Base-by-base conservation (phyloP, 2,113 vertebrate species). In the Cathartes aura region DNA sequence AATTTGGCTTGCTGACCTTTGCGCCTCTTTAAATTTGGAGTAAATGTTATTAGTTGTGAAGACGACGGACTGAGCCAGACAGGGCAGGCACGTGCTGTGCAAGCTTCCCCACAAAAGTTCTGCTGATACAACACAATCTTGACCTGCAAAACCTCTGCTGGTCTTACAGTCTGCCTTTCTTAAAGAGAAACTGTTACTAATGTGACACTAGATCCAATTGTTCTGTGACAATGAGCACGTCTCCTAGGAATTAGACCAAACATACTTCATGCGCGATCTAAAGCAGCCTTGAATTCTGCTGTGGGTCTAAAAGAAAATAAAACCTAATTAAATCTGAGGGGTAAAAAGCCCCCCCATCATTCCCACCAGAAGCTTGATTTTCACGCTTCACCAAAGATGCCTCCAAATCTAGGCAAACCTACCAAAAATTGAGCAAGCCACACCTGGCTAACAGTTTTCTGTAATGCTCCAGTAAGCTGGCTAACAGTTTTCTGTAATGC, bases 81-180 rank as follows among this genome's bases (percentile, higher is more conserved):
- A 76, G 83, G 42, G 81, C 78, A 97, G 93, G 89, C 97, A 97
- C 94, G 91, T 97, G 97, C 96, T 94, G 47, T 63, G 66, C 85
- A 88, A 96, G 88, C 94, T 94, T 97, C 94, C 93, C 93, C 93
- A 81, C 96, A 94, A 70, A 87, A 86, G 66, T 96, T 97, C 82
- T 97, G 97, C 97, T 96, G 95, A 97, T 95, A 90, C 95, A 94
- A 83, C 97, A 96, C 42, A 96, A 97, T 96, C 89, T 91, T 96
- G 97, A 96, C 82, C 96, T 93, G 87, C 73, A 84, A 94, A 93
- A 96, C 93, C 73, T 88, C 92, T 78, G 42, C 87, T 88, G 67
- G 38, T 89, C 76, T 94, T 62, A 53, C 38, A 79, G 80, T 86
- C 85, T 90, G 92, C 43, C 56, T 88, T 85, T 93, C 97, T 97